Evolutionary conservation across 1,140 invertebrate genomes (phyloP), one percentile per base, ranked within the genome.

Genomic region (Venturia canescens): DNA sequence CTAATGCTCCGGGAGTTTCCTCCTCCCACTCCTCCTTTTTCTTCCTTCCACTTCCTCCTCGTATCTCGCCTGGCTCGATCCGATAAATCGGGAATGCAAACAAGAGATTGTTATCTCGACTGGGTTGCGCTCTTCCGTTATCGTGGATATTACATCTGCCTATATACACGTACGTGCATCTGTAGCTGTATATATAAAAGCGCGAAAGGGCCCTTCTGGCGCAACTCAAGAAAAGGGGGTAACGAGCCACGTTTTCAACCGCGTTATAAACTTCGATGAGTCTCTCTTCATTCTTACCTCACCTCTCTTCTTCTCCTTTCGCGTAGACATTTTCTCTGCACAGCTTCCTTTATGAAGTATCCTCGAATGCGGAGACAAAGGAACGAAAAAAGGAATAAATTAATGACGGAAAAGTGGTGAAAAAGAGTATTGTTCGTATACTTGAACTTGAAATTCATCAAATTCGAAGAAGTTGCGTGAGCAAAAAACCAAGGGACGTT

Each of bases 41-140:
- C 29, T 26, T 72, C 3, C n/a, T 75, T 31, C 3, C 48, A 57
- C 70, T 72, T 50, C 70, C 70, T 44, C 16, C 70, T 72, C 34
- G 38, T 72, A 72, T 72, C 70, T 48, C 38, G 70, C 38, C 27
- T 27, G 38, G n/a, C 70, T 53, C 72, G 72, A 72, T 48, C 70
- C 70, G 70, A 75, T 75, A 60, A 75, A 75, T 75, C 50, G 48
- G 72, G 72, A 75, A 75, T 75, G 50, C 72, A 57, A 75, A 75
- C 72, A 75, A 75, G 72, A 75, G 72, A 75, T 75, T 75, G 48
- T 75, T 57, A 75, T 75, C 72, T 75, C 16, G 4, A 2, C 27
- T 29, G 23, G 60, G 77, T 69, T 70, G 57, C 38, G 31, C 67
- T 66, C 63, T 66, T 78, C 60, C 44, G 60, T 78, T 70, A 78